Base-by-base conservation (phyloP, 2,888 invertebrate species). In the Drosophila mettleri region DNA sequence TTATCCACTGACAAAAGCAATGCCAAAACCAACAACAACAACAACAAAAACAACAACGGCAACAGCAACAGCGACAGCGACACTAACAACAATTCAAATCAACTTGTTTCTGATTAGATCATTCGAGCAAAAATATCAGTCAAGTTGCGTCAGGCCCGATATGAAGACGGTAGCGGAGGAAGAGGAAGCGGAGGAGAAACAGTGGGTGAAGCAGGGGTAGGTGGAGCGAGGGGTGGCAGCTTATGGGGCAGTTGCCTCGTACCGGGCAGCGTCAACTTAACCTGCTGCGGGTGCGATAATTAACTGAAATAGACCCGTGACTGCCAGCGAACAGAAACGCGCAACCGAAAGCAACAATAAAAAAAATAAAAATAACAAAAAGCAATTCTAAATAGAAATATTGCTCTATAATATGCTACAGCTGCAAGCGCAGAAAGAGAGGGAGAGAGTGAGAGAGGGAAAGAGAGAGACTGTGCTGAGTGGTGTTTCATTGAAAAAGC, bases 41-140 rank as follows among this genome's bases (percentile, higher is more conserved):
- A 22, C 33, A 58, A 16, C 24, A 52, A 41, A 20, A 68, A 53
- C 55, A 64, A 54, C n/a, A 43, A 45, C 65, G 66, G 61, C 52
- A 67, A 62, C 48, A 79, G 64, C 34, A 70, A 73, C 38, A 54
- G 60, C 45, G 66, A 45, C 27, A 60, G 8, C 31, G 8, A 70
- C 27, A 69, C 22, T 45, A 73, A 59, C 73, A 83, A 71, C 73
- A 77, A 84, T 88, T 86, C 67, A 86, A 88, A 88, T 86, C 80
- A 88, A 88, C 85, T 87, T 85, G 66, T 81, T 89, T 83, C 73
- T 85, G 89, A 85, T 85, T 85, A 85, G 85, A 85, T 85, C 85
- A 85, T 87, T 84, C 70, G 63, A 69, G 75, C 78, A 73, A 78
- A 88, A 81, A 85, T 89, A 85, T 89, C 87, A 86, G 83, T 86